phyloP scores from a whole-genome alignment of 2,113 vertebrate species.

The Nothobranchius kuhntae region DNA sequence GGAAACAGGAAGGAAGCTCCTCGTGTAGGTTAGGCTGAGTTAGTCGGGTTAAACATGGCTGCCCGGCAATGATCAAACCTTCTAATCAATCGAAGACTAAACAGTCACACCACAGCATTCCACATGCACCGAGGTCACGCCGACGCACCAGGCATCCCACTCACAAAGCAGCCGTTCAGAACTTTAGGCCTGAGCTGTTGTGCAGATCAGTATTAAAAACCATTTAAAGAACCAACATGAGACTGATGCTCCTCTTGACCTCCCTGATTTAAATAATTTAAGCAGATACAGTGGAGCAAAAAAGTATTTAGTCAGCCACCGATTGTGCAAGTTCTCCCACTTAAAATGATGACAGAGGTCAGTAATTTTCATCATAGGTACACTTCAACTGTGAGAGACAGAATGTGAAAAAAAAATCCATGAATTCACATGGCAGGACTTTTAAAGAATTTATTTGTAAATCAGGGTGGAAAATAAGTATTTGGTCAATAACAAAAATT shows the following conservation, averaged over 20 bases:
- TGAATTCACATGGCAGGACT: too few species aligned
- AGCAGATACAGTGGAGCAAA: background rate
- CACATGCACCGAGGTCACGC: slow-evolving; percentile 57
- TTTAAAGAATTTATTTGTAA: too few species aligned
- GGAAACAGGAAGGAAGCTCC: slow-evolving; percentile 41
- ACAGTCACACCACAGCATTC: slow-evolving; percentile 34
- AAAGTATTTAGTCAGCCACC: too few species aligned
- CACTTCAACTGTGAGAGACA: too few species aligned
- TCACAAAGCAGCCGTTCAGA: slow-evolving; percentile 59
- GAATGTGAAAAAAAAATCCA: too few species aligned
- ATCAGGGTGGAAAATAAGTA: too few species aligned
- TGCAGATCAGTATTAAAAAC: background rate
- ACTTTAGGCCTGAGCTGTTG: slow-evolving; percentile 4
- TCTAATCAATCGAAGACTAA: slow-evolving; percentile 13
- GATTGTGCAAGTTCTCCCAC: too few species aligned
- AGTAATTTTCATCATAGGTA: too few species aligned
- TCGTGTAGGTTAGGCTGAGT: slow-evolving; percentile 44
- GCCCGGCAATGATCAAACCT: slow-evolving; percentile 49
- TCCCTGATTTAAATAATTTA: background rate
- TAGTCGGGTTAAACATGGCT: slow-evolving; percentile 63
- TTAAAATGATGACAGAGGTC: too few species aligned
- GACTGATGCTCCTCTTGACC: background rate
- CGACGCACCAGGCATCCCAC: slow-evolving; percentile 2
- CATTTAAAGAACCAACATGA: too few species aligned
- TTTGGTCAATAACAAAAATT: too few species aligned